Base-by-base conservation (phyloP, 1,140 invertebrate species). In the Drosophila athabasca region DNA sequence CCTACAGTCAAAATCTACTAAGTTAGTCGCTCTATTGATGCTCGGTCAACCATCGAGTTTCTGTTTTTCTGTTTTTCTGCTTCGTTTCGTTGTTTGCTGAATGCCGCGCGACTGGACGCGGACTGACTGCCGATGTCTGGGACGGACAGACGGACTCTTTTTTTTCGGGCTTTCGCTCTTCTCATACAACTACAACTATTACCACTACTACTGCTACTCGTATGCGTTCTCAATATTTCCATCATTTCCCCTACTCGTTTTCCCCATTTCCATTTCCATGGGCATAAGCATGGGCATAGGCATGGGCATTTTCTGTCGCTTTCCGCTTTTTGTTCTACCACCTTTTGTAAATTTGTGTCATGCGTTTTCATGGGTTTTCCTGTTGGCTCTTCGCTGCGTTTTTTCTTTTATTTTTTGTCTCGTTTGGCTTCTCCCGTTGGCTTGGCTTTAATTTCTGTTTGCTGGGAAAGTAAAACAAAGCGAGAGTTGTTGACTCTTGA, bases 371-470 rank as follows among this genome's bases (percentile, higher is more conserved):
- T 61, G 72, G 59, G 60, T 79, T 83, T 83, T 85, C 77, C 78
- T 73, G 68, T 65, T 44, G 46, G 67, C 60, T 53, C 50, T 76
- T 44, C 45, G 67, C 60, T 53, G 17, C 24, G 46, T 76, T 51
- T 44, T 15, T 55, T 59, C 17, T 19, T 19, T 19, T 19, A 19
- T 19, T 19, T 19, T 19, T 19, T 19, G 17, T 41, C 53, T 39
- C 54, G 35, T 35, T 58, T 19, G 17, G 17, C 17, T 19, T 66
- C 70, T 22, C 48, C 61, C 59, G 54, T n/a, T n/a, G n/a, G 1
- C 60, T 74, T 79, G 79, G 62, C 83, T 83, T 88, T 83, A 79
- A 76, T 87, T 82, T 87, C 75, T 78, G 82, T 88, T 76, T 79
- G 84, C 75, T 88, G 83, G 61, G 79, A 82, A 87, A 88, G 75